A percentile compares a stretch with the other conserved stretches of the same genome.
Conservation (phyloP, 2,888 invertebrate species). For the Ceramica pisi region DNA sequence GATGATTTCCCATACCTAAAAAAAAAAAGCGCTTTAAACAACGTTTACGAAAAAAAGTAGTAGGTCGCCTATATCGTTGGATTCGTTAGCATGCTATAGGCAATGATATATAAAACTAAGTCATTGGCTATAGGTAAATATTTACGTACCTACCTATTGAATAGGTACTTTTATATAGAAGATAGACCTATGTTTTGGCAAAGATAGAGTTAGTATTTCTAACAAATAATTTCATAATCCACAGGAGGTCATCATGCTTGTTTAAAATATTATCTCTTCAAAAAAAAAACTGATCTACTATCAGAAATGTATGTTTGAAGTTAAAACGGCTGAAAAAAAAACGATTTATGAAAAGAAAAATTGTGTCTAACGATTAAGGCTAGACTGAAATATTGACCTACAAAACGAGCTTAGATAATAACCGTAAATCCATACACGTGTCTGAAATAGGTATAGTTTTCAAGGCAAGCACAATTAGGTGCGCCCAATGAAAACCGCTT, state of each 20-base stretch:
- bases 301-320: constrained; percentile 10
- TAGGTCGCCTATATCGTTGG: not conserved
- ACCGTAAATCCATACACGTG: constrained; percentile 25
- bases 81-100: no score
- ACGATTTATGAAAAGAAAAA: constrained; percentile 4
- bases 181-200: no score
- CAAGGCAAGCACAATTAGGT: constrained; percentile 27
- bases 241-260: constrained; percentile 10
- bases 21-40: no score
- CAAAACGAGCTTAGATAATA: constrained; percentile 15
- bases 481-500: constrained; percentile 13
- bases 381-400: constrained; percentile 25
- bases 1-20: no score
- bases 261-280: no score
- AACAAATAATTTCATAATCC: constrained; percentile 15
- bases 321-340: not conserved
- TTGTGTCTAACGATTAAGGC: constrained; percentile 10
- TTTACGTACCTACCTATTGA: no score
- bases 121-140: no score
- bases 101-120: no score
- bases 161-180: no score
- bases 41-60: not conserved
- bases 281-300: no score
- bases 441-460: constrained; percentile 31
- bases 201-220: no score